Evolutionary conservation across 2,797 vertebrate genomes (phyloP).

Genomic region (Coendou prehensilis): DNA sequence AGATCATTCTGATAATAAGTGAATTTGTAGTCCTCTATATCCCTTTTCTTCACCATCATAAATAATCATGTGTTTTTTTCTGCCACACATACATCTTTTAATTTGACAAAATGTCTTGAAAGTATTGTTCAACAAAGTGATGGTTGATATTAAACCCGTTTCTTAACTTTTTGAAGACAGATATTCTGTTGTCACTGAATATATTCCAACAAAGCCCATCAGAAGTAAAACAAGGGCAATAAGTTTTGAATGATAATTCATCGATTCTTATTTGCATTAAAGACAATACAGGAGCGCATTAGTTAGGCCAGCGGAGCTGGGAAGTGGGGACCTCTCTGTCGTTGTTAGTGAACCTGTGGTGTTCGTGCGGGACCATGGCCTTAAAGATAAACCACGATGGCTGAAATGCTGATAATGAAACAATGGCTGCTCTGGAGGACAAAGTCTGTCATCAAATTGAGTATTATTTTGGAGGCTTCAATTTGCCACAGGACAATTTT

Average conservation of each 20-base stretch:
- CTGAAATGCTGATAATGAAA: not conserved
- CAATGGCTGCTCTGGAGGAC: not conserved
- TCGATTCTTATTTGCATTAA: conserved; percentile 56
- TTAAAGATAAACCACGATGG: not conserved
- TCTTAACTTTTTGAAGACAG: conserved; percentile 15
- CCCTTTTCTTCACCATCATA: not conserved
- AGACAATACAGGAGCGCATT: not conserved
- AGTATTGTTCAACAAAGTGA: conserved; percentile 4
- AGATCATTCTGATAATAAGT: not conserved
- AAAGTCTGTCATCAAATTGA: not conserved
- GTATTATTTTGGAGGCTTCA: not conserved
- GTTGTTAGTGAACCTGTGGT: not conserved
- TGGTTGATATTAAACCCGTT: not conserved
- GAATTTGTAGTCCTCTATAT: not conserved
- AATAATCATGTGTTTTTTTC: not conserved
- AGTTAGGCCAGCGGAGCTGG: too few relatives aligned
- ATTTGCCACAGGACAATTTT: not conserved
- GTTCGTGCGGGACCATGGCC: not conserved
- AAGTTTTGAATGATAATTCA: conserved; percentile 2
- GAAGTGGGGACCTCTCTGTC: not conserved
- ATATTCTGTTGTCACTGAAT: not conserved
- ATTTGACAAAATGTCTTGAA: conserved; percentile 49
- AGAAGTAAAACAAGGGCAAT: not conserved
- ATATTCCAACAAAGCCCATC: not conserved
- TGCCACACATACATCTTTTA: conserved; percentile 11